phyloP scores from a whole-genome alignment of 2,888 invertebrate species.

The Eilema depressum region DNA sequence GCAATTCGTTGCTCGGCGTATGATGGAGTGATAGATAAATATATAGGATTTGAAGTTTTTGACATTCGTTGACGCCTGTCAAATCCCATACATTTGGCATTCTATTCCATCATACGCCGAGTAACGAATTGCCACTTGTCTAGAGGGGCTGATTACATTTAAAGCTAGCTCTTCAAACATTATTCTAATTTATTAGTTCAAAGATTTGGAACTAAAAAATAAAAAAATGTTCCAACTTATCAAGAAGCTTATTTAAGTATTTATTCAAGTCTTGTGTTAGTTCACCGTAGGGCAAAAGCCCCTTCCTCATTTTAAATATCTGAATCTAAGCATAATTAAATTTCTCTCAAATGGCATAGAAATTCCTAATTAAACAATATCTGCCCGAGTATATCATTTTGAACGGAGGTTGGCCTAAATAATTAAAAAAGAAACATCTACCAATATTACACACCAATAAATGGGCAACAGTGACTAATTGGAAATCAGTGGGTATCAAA shows the following conservation, averaged over 20 bases:
- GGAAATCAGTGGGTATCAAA: conserved; percentile 28
- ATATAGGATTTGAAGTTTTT: too few species aligned
- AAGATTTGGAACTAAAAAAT: not conserved
- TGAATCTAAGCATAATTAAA: too few species aligned
- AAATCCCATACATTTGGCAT: too few species aligned
- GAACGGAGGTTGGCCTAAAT: not conserved
- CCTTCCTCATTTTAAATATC: not conserved
- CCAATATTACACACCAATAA: conserved; percentile 45
- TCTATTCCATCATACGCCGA: too few species aligned
- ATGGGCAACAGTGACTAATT: conserved; percentile 42
- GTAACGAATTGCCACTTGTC: too few species aligned
- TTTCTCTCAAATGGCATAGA: not conserved
- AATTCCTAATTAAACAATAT: not conserved
- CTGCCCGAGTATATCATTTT: not conserved
- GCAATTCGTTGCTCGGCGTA: too few species aligned
- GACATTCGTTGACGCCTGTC: too few species aligned
- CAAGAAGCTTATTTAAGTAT: not conserved
- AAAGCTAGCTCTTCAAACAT: too few species aligned
- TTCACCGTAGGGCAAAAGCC: not conserved
- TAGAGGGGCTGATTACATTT: not conserved
- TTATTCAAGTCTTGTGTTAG: not conserved
- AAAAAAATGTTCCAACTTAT: not conserved
- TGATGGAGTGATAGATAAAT: too few species aligned
- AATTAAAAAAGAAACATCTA: conserved; percentile 15
- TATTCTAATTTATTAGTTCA: not conserved